Conservation (phyloP, 2,888 invertebrate species). For the Synergus gifuensis region DNA sequence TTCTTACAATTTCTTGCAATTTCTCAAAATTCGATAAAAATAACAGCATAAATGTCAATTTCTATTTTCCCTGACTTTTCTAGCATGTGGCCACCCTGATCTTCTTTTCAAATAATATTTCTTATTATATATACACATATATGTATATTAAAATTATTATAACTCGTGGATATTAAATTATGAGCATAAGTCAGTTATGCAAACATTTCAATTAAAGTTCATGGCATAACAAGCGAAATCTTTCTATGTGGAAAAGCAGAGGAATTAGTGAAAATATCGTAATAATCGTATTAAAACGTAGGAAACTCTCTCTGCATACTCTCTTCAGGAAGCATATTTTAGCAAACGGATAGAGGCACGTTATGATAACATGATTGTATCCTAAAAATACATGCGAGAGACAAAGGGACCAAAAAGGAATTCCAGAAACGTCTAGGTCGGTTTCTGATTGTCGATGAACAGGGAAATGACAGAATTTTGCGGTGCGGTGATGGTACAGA, state of each 20-base stretch:
- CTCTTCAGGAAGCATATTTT: background rate
- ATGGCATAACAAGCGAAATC: background rate
- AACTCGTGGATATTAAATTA: background rate
- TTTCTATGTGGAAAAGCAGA: background rate
- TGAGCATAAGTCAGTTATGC: background rate
- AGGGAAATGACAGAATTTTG: constrained; percentile 20
- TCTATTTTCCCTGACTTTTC: too few relatives aligned
- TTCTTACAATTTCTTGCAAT: too few relatives aligned
- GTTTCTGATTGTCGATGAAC: background rate
- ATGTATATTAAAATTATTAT: background rate
- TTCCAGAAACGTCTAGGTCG: background rate
- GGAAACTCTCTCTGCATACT: background rate
- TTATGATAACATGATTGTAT: constrained; percentile 17
- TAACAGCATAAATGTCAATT: too few relatives aligned
- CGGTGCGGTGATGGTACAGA: background rate
- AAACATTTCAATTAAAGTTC: constrained; percentile 5
- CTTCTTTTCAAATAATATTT: too few relatives aligned
- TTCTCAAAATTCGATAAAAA: too few relatives aligned
- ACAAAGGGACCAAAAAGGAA: background rate
- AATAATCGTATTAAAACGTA: constrained; percentile 1
- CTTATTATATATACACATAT: too few relatives aligned
- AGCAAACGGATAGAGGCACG: background rate
- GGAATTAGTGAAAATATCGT: background rate
- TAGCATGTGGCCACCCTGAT: too few relatives aligned
- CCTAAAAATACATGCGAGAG: background rate